Percentiles rank a stretch among this genome's conserved stretches.
Conservation (phyloP, 2,888 invertebrate species). For the Amiota mariae region DNA sequence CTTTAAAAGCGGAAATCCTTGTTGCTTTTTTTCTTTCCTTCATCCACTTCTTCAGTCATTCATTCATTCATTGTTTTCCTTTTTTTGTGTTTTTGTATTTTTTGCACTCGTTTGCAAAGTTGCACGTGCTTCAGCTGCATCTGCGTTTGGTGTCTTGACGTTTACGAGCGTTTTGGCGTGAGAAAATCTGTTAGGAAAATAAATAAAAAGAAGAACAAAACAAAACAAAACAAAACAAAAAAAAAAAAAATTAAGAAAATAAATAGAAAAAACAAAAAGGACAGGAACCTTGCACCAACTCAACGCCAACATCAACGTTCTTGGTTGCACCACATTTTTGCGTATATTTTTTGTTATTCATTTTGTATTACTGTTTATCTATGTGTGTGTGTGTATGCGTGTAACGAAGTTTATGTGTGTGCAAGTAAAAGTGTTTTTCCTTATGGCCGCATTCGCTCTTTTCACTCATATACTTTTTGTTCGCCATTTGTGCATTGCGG, state of each 20-base stretch:
- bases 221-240: too few relatives aligned
- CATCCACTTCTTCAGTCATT: not conserved
- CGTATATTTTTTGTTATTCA: not conserved
- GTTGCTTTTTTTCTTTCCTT: not conserved
- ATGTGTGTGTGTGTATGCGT: not conserved
- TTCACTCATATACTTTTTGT: not conserved
- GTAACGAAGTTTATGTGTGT: not conserved
- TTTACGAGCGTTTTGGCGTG: constrained; percentile 16
- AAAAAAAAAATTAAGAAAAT: too few relatives aligned
- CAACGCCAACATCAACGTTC: not conserved
- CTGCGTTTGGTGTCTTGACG: not conserved
- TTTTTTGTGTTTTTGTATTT: not conserved
- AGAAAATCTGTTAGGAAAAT: constrained; percentile 22
- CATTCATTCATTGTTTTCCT: not conserved
- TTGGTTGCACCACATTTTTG: not conserved
- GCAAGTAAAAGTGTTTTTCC: constrained; percentile 29
- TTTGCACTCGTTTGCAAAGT: not conserved
- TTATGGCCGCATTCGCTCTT: not conserved
- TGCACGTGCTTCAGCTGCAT: not conserved
- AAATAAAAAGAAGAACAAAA: constrained; percentile 3
- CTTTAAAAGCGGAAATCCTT: constrained; percentile 27
- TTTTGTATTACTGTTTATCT: not conserved
- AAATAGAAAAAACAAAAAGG: too few relatives aligned
- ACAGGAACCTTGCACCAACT: too few relatives aligned
- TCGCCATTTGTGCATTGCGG: constrained; percentile 20